Percentiles rank a stretch among this genome's conserved stretches.
Conservation (phyloP, 2,888 invertebrate species). For the Leptopterna dolabrata region DNA sequence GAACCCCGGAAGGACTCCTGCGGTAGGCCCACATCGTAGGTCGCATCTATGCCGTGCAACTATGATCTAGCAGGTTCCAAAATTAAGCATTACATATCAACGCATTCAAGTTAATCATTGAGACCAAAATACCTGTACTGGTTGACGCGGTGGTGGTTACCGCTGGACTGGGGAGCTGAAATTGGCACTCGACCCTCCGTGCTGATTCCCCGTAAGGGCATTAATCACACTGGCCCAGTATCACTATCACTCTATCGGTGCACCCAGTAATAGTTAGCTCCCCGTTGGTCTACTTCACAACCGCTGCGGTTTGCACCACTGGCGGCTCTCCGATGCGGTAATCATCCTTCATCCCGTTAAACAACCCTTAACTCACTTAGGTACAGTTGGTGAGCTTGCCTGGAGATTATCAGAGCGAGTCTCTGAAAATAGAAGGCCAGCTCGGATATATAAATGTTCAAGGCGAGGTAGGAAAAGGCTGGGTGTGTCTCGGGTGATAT, state of each 20-base stretch:
- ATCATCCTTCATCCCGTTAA: background rate
- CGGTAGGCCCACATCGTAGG: too few species aligned
- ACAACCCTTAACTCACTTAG: background rate
- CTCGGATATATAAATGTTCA: background rate
- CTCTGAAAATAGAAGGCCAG: background rate
- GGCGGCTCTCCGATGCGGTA: background rate
- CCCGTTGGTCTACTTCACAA: background rate
- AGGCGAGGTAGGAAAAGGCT: background rate
- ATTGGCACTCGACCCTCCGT: too few species aligned
- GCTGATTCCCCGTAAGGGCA: background rate
- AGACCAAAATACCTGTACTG: too few species aligned
- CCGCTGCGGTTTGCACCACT: background rate
- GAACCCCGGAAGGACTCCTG: too few species aligned
- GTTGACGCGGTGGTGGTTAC: too few species aligned
- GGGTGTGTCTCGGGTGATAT: background rate
- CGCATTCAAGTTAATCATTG: too few species aligned
- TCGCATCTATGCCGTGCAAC: too few species aligned
- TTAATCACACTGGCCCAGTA: background rate
- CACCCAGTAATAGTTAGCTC: background rate
- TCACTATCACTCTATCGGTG: background rate
- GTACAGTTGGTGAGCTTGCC: background rate
- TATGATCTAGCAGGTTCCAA: too few species aligned
- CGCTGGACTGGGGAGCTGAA: too few species aligned
- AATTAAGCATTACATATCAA: too few species aligned
- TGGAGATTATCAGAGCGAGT: background rate